Evolutionary conservation across 2,113 vertebrate species (phyloP), one percentile per base, ranked within the genome.

Genomic region (Mormoops blainvillei): DNA sequence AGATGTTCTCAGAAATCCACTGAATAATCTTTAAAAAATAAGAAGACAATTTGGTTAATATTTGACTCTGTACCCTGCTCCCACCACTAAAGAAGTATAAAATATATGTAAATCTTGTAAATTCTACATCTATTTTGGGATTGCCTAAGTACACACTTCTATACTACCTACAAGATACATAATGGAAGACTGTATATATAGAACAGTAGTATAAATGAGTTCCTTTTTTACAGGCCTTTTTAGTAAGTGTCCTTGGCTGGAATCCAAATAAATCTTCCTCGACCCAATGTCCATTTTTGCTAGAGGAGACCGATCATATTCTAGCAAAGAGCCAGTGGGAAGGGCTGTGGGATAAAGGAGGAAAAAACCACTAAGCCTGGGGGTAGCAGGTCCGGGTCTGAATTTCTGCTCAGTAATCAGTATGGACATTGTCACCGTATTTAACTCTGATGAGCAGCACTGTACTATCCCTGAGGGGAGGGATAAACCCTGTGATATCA

Each of bases 1-100:
- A 99, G 82, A 98, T 52, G 70, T 99, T 99, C 97, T 99, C 99
- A 96, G 98, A 99, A 97, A 99, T 98, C 99, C 99, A 99, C 4
- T 98, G 98, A 92, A 99, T 99, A 93, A 99, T 98, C 99, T 99
- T 94, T 74, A 93, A 93, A 85, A 94, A 96, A 71, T 65, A 65
- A 85, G 96, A 95, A 97, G 90, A 94, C 22, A 83, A 89, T 12
- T 90, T 82, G 48, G 16, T 94, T 95, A 36, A 48, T 73, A 95
- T 94, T 87, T 93, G 87, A 86, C 88, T 91, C 77, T 87, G 45
- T 4, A 70, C 43, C 24, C 9, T 16, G n/a, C 15, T 68, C 7
- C 70, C 50, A 54, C 20, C 38, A 91, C 38, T 20, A 89, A 78
- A 71, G 80, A 93, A 87, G 18, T 68, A 68, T 56, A 91, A 67